phyloP scores from a whole-genome alignment of 1,140 invertebrate genomes.

The Palaemon carinicauda region DNA sequence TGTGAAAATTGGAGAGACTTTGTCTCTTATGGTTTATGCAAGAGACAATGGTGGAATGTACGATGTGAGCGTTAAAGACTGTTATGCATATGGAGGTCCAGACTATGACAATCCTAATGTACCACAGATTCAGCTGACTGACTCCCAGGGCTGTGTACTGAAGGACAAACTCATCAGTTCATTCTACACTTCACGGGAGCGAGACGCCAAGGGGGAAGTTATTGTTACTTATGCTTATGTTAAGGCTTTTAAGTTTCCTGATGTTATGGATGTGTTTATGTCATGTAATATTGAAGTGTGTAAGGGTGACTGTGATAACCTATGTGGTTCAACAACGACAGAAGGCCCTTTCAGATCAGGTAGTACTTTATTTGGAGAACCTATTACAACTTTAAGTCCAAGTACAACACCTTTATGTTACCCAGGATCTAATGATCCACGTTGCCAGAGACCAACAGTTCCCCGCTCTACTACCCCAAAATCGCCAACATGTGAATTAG shows the following conservation, averaged over 20 bases:
- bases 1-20: constrained; percentile 76
- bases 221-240: constrained; percentile 62
- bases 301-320: constrained; percentile 61
- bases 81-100: constrained; percentile 56
- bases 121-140: constrained; percentile 62
- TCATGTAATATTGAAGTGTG: constrained; percentile 65
- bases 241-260: constrained; percentile 64
- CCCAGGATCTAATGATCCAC: constrained; percentile 39
- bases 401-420: constrained; percentile 28
- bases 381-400: constrained; percentile 31
- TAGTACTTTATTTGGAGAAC: constrained; percentile 57
- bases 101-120: constrained; percentile 47
- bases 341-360: constrained; percentile 39
- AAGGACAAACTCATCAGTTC: constrained; percentile 62
- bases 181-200: constrained; percentile 58
- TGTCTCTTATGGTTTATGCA: constrained; percentile 77
- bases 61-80: constrained; percentile 71
- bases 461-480: background rate
- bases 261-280: constrained; percentile 63
- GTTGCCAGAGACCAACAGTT: background rate
- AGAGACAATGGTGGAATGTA: constrained; percentile 73
- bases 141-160: constrained; percentile 64
- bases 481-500: background rate
- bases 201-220: constrained; percentile 45
- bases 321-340: constrained; percentile 43